phyloP scores from a whole-genome alignment of 1,140 invertebrate genomes.

The silkworm (Bombyx mori) region DNA sequence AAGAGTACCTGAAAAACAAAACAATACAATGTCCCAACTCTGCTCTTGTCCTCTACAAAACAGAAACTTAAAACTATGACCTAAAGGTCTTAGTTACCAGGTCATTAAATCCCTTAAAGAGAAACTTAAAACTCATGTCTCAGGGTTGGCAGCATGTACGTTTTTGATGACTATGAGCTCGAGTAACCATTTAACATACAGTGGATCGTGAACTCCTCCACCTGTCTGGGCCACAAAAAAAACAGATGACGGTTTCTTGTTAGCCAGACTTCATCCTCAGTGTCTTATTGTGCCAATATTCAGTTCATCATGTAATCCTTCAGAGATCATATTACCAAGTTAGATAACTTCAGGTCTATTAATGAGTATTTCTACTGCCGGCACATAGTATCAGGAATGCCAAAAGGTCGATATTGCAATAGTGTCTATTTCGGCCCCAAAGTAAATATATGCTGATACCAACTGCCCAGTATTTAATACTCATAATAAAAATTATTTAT shows the following conservation, averaged over 20 bases:
- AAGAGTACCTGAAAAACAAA: neutral
- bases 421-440: too few species aligned
- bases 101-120: neutral
- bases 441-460: too few species aligned
- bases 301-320: neutral
- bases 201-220: neutral
- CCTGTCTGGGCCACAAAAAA: neutral
- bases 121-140: neutral
- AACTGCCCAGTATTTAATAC: too few species aligned
- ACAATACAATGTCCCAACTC: neutral
- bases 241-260: neutral
- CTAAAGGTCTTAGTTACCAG: neutral
- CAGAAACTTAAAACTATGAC: constrained; percentile 7
- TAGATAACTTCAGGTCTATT: too few species aligned
- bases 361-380: too few species aligned
- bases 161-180: neutral
- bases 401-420: too few species aligned
- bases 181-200: neutral
- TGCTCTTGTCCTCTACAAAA: constrained; percentile 1
- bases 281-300: neutral
- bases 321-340: too few species aligned
- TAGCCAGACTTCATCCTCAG: neutral
- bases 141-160: neutral
- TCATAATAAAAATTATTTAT: too few species aligned
- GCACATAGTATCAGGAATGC: too few species aligned